A percentile compares a stretch with the other conserved stretches of the same genome.
These are phyloP conservation scores for Bombus pascuorum DNA, from an alignment of 1,140 invertebrate genomes.

Conservation along the genomic window DNA sequence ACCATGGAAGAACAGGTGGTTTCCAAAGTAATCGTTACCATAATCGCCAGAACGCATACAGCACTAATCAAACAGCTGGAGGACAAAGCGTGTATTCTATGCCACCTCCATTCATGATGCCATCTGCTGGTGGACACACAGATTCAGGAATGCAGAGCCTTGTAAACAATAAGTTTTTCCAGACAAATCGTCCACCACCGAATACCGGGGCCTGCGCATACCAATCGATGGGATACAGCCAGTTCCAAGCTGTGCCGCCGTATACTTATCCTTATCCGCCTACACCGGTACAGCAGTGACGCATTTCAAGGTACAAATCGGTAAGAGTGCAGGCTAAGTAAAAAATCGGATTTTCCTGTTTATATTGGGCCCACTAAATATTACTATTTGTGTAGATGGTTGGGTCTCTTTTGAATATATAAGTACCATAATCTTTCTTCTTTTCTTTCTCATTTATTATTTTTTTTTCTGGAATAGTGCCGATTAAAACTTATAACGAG, in stretches of 20 bases:
- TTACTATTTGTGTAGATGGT: slow-evolving; percentile 51
- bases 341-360: slow-evolving; percentile 54
- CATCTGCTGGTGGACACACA: slow-evolving; percentile 74
- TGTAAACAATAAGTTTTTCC: slow-evolving; percentile 86
- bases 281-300: slow-evolving; percentile 81
- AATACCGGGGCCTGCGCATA: slow-evolving; percentile 84
- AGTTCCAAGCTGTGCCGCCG: slow-evolving; percentile 81
- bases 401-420: slow-evolving; percentile 56
- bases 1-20: slow-evolving; percentile 70
- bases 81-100: slow-evolving; percentile 82
- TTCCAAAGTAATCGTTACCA: slow-evolving; percentile 75
- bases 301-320: slow-evolving; percentile 61
- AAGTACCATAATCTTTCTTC: slow-evolving; percentile 58
- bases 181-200: slow-evolving; percentile 83
- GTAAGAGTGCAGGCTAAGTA: slow-evolving; percentile 69
- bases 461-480: slow-evolving; percentile 56
- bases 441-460: slow-evolving; percentile 61
- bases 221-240: slow-evolving; percentile 83
- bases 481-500: neutral
- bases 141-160: slow-evolving; percentile 84
- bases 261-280: slow-evolving; percentile 83
- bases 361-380: slow-evolving; percentile 43
- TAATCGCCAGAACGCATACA: slow-evolving; percentile 72
- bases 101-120: slow-evolving; percentile 83
- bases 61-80: slow-evolving; percentile 37